Evolutionary conservation across 2,113 vertebrate genomes (phyloP), one percentile per base, ranked within the genome.

Genomic region (Sinocyclocheilus rhinocerous): DNA sequence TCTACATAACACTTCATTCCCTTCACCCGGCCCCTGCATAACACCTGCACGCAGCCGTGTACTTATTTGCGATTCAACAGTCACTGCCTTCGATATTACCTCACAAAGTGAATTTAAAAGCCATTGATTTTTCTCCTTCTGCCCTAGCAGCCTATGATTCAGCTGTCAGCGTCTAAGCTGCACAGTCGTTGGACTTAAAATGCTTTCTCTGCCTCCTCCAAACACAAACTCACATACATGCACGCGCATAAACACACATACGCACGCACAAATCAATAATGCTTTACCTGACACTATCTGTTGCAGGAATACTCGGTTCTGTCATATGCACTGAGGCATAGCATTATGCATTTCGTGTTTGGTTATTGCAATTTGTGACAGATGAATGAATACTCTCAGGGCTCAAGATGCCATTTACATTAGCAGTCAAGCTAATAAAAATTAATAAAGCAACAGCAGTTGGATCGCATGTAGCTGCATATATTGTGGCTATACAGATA

Each of bases 81-180:
- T 16, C 86, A 59, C 26, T 52, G 39, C 55, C 52, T 85, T 83
- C 85, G 55, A 88, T 88, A 85, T 86, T 84, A 65, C 6, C 72
- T 86, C 77, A 76, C 69, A 89, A 86, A 86, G 82, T 86, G 77
- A 88, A 86, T 90, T 85, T 77, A 87, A 90, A 88, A 87, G 85
- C 76, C 76, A 88, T 85, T 61, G 85, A 88, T 87, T 85, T 76
- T 45, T 84, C 76, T 83, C 73, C 45, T 70, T 55, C 65, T 72
- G 61, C 78, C 76, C 84, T 85, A 83, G 85, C 77, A 83, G 42
- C 79, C 88, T 70, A 75, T 81, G 86, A 87, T 85, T 87, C 73
- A 85, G 82, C 83, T 78, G 77, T 78, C 83, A 87, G 59, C 9
- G 11, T 76, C 80, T 63, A 55, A 87, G 42, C 72, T 22, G 33